Conservation (phyloP, 2,113 vertebrate genomes). For the Erythrolamprus reginae region DNA sequence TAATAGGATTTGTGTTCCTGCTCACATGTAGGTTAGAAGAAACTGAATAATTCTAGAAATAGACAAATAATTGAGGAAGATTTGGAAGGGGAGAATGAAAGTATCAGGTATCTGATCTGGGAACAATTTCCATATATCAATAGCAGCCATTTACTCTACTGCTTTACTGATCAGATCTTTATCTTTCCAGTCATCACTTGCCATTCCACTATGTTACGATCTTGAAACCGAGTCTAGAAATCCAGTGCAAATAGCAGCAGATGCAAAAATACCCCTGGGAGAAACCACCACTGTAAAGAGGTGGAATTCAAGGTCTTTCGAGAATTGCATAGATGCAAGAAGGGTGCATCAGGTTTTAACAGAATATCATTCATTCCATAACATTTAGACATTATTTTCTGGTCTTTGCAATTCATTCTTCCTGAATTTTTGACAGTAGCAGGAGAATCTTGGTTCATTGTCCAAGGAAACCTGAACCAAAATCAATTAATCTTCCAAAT, state of each 20-base stretch:
- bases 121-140: not conserved
- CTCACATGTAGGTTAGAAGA: not conserved
- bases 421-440: not conserved
- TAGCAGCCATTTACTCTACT: not conserved
- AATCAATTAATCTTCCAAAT: not conserved
- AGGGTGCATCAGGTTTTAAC: not conserved
- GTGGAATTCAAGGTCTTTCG: slow-evolving; percentile 18
- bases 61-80: not conserved
- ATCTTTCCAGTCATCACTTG: slow-evolving; percentile 32
- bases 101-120: not conserved
- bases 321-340: slow-evolving; percentile 23
- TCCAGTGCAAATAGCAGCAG: slow-evolving; percentile 40
- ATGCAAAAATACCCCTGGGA: slow-evolving; percentile 45
- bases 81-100: not conserved
- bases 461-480: not conserved
- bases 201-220: slow-evolving; percentile 26
- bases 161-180: not conserved
- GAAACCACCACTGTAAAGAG: slow-evolving; percentile 41
- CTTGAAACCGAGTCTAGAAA: slow-evolving; percentile 46
- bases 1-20: not conserved
- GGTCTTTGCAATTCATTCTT: not conserved
- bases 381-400: not conserved
- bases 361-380: not conserved
- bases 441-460: not conserved
- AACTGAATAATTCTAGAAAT: not conserved